Percentiles rank a stretch among this genome's conserved stretches.
phyloP scores from a whole-genome alignment of 2,797 vertebrate genomes.

The Pipistrellus nathusii region DNA sequence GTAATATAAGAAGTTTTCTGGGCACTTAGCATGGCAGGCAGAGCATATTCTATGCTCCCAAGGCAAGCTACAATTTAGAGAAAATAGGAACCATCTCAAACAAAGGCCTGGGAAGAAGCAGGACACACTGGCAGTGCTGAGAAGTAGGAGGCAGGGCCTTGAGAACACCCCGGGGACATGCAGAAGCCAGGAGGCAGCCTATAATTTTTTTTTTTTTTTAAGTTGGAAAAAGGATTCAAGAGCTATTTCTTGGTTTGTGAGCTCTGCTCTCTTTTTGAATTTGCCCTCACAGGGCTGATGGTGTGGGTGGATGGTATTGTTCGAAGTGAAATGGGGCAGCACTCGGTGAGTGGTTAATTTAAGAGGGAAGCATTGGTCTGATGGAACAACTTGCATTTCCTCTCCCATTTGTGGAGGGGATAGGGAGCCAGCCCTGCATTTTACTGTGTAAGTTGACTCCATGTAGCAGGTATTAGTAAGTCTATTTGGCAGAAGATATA shows the following conservation, averaged over 20 bases:
- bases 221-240: constrained; percentile 46
- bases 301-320: constrained; percentile 70
- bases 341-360: constrained; percentile 68
- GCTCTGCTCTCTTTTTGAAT: constrained; percentile 47
- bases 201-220: constrained; percentile 46
- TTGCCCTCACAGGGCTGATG: constrained; percentile 62
- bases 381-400: constrained; percentile 53
- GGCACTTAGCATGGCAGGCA: neutral
- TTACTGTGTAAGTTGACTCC: neutral
- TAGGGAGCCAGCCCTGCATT: neutral
- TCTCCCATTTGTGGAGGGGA: neutral
- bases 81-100: constrained; percentile 31
- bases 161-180: neutral
- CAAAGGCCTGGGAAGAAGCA: constrained; percentile 40
- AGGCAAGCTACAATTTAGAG: constrained; percentile 18
- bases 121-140: neutral
- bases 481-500: neutral
- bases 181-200: constrained; percentile 30
- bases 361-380: constrained; percentile 58
- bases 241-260: constrained; percentile 59
- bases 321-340: constrained; percentile 60
- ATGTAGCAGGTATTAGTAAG: neutral
- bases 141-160: neutral
- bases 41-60: neutral
- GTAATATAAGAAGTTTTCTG: neutral